Conservation (phyloP, 1,140 invertebrate species). For the Euborellia annulipes region DNA sequence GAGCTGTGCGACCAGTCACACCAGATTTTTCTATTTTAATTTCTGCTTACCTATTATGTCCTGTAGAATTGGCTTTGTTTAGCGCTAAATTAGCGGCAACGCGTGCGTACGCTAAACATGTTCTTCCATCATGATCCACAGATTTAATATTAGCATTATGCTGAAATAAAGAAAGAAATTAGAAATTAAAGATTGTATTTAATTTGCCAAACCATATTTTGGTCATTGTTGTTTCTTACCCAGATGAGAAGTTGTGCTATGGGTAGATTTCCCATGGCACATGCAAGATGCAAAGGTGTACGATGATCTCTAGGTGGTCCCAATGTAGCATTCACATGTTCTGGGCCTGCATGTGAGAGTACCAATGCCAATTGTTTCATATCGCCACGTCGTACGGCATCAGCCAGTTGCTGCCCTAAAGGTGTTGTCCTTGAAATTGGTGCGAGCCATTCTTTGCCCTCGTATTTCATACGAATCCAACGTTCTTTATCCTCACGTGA, state of each 20-base stretch:
- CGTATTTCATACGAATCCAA: constrained; percentile 82
- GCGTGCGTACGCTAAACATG: constrained; percentile 39
- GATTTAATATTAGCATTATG: constrained; percentile 38
- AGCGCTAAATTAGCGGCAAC: constrained; percentile 28
- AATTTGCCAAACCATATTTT: no score
- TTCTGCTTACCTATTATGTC: constrained; percentile 39
- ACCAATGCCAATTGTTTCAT: constrained; percentile 33
- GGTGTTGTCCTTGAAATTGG: constrained; percentile 36
- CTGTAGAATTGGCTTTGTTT: background rate
- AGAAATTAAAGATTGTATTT: no score
- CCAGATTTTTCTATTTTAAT: no score
- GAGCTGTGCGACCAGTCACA: no score
- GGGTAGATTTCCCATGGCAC: constrained; percentile 73
- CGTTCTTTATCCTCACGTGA: constrained; percentile 66
- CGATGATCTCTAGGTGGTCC: constrained; percentile 55
- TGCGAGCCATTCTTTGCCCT: constrained; percentile 67
- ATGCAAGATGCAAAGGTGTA: constrained; percentile 76
- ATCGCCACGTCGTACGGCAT: constrained; percentile 50
- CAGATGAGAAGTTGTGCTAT: constrained; percentile 84
- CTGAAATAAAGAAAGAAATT: constrained; percentile 23
- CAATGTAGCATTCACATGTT: constrained; percentile 46
- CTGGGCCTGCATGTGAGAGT: constrained; percentile 31
- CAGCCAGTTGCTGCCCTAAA: constrained; percentile 58
- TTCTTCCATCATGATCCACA: constrained; percentile 38
- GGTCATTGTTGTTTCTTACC: constrained; percentile 66